phyloP scores from a whole-genome alignment of 2,888 invertebrate genomes.

The Epirrhoe alternata region DNA sequence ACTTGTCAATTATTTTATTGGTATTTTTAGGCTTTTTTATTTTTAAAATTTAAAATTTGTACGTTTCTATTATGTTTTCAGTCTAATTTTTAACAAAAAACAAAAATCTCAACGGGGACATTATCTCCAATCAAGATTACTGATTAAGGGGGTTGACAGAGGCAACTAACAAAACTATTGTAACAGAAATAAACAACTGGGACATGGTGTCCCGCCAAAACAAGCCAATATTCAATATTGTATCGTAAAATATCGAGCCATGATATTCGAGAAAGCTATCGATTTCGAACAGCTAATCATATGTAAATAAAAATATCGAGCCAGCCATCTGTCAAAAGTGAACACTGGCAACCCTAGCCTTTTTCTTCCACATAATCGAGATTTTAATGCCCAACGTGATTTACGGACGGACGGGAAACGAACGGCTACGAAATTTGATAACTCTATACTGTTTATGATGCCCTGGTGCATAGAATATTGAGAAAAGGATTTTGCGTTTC shows the following conservation, averaged over 20 bases:
- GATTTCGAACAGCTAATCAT: background rate
- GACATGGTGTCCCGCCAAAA: too few species aligned
- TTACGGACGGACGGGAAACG: slow-evolving; percentile 65
- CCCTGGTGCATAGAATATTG: slow-evolving; percentile 64
- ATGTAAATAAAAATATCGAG: slow-evolving; percentile 4
- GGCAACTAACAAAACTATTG: too few species aligned
- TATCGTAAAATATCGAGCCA: background rate
- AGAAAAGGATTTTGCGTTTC: slow-evolving; percentile 43
- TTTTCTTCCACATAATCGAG: slow-evolving; percentile 64
- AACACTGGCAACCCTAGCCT: slow-evolving; percentile 35
- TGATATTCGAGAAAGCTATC: background rate
- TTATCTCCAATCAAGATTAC: too few species aligned
- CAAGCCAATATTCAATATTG: background rate
- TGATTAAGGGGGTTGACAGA: too few species aligned
- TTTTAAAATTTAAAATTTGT: too few species aligned
- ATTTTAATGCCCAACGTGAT: slow-evolving; percentile 81
- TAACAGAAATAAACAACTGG: too few species aligned
- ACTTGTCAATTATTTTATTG: slow-evolving; percentile 31
- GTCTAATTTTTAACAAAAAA: background rate
- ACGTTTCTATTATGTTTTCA: background rate
- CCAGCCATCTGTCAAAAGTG: slow-evolving; percentile 30
- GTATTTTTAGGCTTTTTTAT: background rate
- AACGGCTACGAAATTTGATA: slow-evolving; percentile 81
- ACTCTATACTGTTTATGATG: slow-evolving; percentile 78
- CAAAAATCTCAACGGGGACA: too few species aligned